These are phyloP conservation scores for Perizoma affinitatum DNA, from an alignment of 2,888 invertebrate species.

Conservation along the genomic window DNA sequence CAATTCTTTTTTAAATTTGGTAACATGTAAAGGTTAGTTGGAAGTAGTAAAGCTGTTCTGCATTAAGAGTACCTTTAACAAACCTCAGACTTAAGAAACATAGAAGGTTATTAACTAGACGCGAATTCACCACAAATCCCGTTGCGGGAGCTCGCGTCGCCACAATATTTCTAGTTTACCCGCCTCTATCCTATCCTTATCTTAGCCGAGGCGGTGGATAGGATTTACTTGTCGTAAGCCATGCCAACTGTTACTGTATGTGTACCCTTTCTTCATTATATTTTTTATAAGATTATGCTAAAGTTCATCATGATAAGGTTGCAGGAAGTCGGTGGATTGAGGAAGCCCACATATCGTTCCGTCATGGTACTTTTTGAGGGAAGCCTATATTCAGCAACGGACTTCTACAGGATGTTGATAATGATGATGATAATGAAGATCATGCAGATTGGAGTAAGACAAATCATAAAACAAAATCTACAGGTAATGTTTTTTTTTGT, in stretches of 20 bases:
- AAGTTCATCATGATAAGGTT: conserved; percentile 2
- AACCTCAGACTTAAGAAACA: background rate
- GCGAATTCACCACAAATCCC: conserved; percentile 33
- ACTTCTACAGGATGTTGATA: too few species aligned
- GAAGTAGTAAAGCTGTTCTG: too few species aligned
- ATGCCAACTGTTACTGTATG: conserved; percentile 14
- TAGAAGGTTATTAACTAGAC: background rate
- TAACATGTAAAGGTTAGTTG: too few species aligned
- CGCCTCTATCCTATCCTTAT: conserved; percentile 7
- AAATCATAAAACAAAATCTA: too few species aligned
- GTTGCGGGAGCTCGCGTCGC: conserved; percentile 20
- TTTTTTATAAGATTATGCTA: conserved; percentile 4
- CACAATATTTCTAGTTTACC: conserved; percentile 35
- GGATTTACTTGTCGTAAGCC: conserved; percentile 31
- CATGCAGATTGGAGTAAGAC: too few species aligned
- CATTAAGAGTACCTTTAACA: background rate
- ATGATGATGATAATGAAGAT: too few species aligned
- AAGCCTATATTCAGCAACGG: too few species aligned
- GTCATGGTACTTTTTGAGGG: too few species aligned
- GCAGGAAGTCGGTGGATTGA: too few species aligned
- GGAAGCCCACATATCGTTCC: too few species aligned
- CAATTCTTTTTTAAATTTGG: too few species aligned
- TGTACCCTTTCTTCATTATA: background rate
- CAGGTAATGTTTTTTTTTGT: too few species aligned
- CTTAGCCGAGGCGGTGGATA: conserved; percentile 13